Evolutionary conservation across 2,797 vertebrate genomes (phyloP).

Genomic region (Lacerta viridis): DNA sequence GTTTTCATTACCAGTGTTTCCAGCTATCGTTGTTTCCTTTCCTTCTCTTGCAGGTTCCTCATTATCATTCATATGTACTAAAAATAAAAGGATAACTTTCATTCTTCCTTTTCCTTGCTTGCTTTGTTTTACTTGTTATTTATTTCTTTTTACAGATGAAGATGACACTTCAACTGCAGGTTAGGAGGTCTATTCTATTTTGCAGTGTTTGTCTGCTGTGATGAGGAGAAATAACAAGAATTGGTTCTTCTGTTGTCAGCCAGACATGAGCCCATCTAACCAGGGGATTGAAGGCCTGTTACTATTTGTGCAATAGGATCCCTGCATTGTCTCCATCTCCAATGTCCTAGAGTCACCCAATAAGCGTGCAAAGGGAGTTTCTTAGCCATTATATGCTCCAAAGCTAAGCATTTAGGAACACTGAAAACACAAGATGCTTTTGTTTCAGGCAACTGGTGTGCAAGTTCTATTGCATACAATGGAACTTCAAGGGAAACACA

Average conservation of each 20-base stretch:
- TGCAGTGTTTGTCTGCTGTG: conserved; percentile 5
- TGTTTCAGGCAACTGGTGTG: too few relatives aligned
- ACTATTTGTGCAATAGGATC: not conserved
- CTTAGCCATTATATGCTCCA: too few relatives aligned
- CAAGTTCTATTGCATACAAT: too few relatives aligned
- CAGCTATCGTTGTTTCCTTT: conserved; percentile 58
- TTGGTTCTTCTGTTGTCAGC: not conserved
- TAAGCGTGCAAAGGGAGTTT: too few relatives aligned
- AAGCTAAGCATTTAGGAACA: too few relatives aligned
- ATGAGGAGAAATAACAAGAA: conserved; percentile 9
- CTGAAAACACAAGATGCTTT: too few relatives aligned
- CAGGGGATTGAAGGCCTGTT: too few relatives aligned
- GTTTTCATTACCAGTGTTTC: conserved; percentile 71
- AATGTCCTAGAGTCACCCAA: too few relatives aligned
- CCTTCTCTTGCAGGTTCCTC: conserved; percentile 77
- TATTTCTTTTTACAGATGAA: conserved; percentile 86
- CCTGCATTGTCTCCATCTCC: too few relatives aligned
- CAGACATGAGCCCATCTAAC: not conserved
- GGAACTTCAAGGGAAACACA: too few relatives aligned
- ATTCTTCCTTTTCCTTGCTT: conserved; percentile 69
- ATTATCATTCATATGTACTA: conserved; percentile 66
- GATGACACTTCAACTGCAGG: conserved; percentile 84
- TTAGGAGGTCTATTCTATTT: conserved; percentile 78
- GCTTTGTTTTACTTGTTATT: conserved; percentile 67
- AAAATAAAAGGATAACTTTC: conserved; percentile 60